A percentile compares a stretch with the other conserved stretches of the same genome.
phyloP scores from a whole-genome alignment of 2,888 invertebrate genomes.

The Eutolmus rufibarbis region DNA sequence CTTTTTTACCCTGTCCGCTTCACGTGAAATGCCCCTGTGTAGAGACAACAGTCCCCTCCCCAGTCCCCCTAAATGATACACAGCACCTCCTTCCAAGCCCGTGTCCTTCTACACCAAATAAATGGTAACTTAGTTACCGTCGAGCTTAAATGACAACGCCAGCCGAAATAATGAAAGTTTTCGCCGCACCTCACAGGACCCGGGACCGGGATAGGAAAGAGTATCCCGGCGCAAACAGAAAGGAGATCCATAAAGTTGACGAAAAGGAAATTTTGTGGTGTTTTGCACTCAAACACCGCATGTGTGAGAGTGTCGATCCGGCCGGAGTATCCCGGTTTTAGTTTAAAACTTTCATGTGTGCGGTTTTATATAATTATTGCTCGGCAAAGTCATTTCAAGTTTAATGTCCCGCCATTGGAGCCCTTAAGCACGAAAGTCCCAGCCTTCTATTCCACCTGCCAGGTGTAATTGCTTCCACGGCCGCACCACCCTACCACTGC shows the following conservation, averaged over 20 bases:
- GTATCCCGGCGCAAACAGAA: background rate
- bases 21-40: too few species aligned
- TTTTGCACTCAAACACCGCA: background rate
- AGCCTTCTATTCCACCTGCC: background rate
- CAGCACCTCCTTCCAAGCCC: background rate
- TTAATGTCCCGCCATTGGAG: background rate
- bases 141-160: background rate
- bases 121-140: slow-evolving; percentile 2
- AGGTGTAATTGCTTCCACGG: background rate
- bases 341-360: slow-evolving; percentile 7
- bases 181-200: background rate
- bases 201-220: background rate
- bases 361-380: slow-evolving; percentile 9
- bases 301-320: background rate
- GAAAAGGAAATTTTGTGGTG: slow-evolving; percentile 4
- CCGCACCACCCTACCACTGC: background rate
- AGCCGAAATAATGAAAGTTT: slow-evolving; percentile 1
- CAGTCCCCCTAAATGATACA: background rate
- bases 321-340: background rate
- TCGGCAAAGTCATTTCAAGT: background rate
- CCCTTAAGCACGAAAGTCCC: background rate
- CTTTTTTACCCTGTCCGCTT: too few species aligned
- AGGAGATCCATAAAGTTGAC: background rate
- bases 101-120: background rate
- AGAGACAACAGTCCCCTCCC: background rate